Evolutionary conservation across 1,140 invertebrate species (phyloP), one percentile per base, ranked within the genome.

Genomic region (Ectropis grisescens): DNA sequence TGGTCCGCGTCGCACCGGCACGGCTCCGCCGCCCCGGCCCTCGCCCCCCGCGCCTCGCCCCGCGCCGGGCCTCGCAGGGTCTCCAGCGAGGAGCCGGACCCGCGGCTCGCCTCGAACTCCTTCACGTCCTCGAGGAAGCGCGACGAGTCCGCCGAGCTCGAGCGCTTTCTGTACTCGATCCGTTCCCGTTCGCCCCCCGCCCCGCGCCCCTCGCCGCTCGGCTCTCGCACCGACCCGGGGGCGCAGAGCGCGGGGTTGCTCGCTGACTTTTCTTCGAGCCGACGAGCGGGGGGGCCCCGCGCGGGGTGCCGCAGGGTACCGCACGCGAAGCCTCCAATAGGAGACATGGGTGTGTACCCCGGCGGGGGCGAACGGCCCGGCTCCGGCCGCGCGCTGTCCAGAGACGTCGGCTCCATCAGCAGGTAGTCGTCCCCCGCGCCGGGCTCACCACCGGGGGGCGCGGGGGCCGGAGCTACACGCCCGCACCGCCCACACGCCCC

Each of bases 141-240:
- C 1, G 88, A 87, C 0, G 90, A 90, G 60, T 91, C 89, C 0
- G 87, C 89, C 0, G 89, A 91, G 48, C 89, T 91, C 0, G 90
- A 91, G 16, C 90, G 75, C 82, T 88, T 60, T 25, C 72, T 53
- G 35, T 55, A 61, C 13, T 64, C 62, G 13, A 56, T 9, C 0
- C 58, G 53, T 6, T 60, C 55, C 1, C 37, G 11, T 1, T 13
- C 16, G 4, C 15, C 10, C 10, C 16, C 9, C 15, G 11, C 3
- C 2, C 11, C 1, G 7, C 6, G 0, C 11, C 12, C 22, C 1
- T n/a, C 24, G 0, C 12, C 8, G 36, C 39, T 33, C 10, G 24
- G 22, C 25, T 38, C 48, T 2, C 33, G 35, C 12, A 16, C 26
- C 11, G 37, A 46, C 2, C 25, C 44, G 6, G 45, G 49, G 2